Evolutionary conservation across 2,888 invertebrate species (phyloP).

Genomic region (Rapana venosa): DNA sequence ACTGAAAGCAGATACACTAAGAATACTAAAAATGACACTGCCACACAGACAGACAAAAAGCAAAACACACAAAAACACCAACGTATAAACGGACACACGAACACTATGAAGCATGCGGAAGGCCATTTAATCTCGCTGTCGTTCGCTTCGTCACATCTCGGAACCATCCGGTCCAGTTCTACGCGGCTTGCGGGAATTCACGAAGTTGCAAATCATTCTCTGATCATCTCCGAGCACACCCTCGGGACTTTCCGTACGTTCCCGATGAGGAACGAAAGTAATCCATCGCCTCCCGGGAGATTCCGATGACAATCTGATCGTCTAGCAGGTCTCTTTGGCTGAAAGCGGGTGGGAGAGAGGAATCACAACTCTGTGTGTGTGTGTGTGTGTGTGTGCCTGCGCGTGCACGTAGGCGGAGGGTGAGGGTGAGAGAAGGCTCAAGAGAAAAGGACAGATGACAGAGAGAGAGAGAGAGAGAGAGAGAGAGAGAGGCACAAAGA

Average conservation of each 20-base stretch:
- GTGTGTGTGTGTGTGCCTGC: neutral
- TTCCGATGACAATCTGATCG: neutral
- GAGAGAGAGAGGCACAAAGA: neutral
- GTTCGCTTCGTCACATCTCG: neutral
- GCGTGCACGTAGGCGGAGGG: neutral
- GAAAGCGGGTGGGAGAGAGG: no score
- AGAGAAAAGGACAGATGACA: neutral
- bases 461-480: neutral
- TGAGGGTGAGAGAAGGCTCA: neutral
- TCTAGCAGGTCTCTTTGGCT: neutral
- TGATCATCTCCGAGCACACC: slow-evolving; percentile 13
- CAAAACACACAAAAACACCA: neutral
- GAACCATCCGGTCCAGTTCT: neutral
- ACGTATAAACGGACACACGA: neutral
- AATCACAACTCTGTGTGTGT: neutral
- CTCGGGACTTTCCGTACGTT: neutral
- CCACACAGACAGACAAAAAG: neutral
- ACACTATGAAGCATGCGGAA: neutral
- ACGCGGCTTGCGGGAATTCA: neutral
- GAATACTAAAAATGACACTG: neutral
- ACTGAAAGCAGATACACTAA: no score
- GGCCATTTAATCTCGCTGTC: neutral
- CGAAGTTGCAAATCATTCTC: slow-evolving; percentile 13
- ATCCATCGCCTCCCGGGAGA: neutral
- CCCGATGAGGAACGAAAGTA: neutral